phyloP scores from a whole-genome alignment of 2,113 vertebrate genomes.

The Scomber colias region DNA sequence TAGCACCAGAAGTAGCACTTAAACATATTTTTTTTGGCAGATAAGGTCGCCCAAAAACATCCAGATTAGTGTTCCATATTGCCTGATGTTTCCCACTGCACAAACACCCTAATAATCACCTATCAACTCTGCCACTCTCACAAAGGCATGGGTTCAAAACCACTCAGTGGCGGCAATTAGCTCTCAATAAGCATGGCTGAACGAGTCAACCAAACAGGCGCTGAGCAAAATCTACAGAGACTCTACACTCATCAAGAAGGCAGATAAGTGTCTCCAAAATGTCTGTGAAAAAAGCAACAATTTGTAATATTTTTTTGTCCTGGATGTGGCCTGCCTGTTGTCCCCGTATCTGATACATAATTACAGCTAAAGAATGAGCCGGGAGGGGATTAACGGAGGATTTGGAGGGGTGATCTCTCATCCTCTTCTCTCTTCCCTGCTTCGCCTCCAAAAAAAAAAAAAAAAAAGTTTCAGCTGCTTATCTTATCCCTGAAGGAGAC shows the following conservation, averaged over 20 bases:
- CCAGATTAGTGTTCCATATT: conserved; percentile 1
- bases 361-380: conserved; percentile 63
- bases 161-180: conserved; percentile 30
- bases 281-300: conserved; percentile 29
- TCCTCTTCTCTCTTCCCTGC: conserved; percentile 34
- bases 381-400: conserved; percentile 64
- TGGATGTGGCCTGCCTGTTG: conserved; percentile 40
- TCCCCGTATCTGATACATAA: conserved; percentile 61
- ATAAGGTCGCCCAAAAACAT: background rate
- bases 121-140: conserved; percentile 39
- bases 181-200: conserved; percentile 30
- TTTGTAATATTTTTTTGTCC: conserved; percentile 33
- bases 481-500: conserved; percentile 62
- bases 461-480: conserved; percentile 60
- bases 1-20: background rate
- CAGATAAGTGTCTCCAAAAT: conserved; percentile 18
- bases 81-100: conserved; percentile 34
- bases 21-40: background rate
- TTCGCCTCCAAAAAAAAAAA: conserved; percentile 24
- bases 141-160: conserved; percentile 28
- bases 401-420: conserved; percentile 58
- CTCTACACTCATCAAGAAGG: conserved; percentile 24
- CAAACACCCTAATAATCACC: conserved; percentile 30
- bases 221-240: conserved; percentile 22
- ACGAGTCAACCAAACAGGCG: conserved; percentile 31